Percentiles rank a stretch among this genome's conserved stretches.
These are phyloP conservation scores for Cydia splendana DNA, from an alignment of 1,140 invertebrate genomes.

Conservation along the genomic window DNA sequence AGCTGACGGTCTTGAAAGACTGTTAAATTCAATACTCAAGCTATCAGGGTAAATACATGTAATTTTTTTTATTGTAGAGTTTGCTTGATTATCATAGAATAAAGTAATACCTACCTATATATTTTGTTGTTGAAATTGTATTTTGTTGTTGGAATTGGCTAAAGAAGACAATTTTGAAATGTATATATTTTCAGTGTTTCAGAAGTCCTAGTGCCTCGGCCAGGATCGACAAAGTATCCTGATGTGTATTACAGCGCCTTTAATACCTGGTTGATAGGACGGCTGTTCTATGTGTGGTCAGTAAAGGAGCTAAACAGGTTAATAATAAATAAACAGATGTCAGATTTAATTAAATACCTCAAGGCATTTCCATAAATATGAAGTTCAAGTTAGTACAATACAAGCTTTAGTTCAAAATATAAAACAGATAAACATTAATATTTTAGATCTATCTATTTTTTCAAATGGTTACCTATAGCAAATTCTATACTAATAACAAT, in stretches of 20 bases:
- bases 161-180: not conserved
- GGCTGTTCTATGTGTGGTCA: conserved; percentile 80
- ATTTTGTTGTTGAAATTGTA: no score
- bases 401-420: no score
- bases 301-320: conserved; percentile 75
- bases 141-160: not conserved
- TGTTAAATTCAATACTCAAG: conserved; percentile 77
- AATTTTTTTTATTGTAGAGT: not conserved
- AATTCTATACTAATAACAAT: no score
- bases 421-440: no score
- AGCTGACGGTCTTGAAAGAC: conserved; percentile 70
- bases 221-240: conserved; percentile 64
- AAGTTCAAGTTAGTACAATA: no score
- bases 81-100: not conserved
- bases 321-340: conserved; percentile 30
- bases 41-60: conserved; percentile 65
- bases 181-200: conserved; percentile 66
- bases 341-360: no score
- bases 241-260: conserved; percentile 79
- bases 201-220: conserved; percentile 76
- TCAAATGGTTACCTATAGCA: no score
- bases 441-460: no score
- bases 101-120: no score
- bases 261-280: conserved; percentile 80
- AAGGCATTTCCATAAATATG: no score